Base-by-base conservation (phyloP, 92 coral and sea anemone species). In the Zoanthus sansibaricus region DNA sequence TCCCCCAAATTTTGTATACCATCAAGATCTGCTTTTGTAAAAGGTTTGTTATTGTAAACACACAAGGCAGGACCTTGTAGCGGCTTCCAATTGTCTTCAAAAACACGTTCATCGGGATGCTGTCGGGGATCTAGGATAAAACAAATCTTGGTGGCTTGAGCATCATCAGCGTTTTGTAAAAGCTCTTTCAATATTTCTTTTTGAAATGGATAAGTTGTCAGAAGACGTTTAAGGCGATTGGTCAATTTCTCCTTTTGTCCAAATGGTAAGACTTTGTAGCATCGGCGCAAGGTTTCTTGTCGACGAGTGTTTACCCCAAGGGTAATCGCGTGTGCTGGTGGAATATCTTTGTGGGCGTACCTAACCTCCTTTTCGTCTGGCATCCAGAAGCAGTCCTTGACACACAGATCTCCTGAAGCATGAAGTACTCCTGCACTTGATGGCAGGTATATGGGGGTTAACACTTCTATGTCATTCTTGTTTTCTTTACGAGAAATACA, bases 1-100 rank as follows among this genome's bases (percentile, higher is more conserved):
- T 44, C n/a, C n/a, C n/a, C n/a, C n/a, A n/a, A n/a, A n/a, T n/a
- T n/a, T n/a, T 90, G 91, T 64, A 95, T 95, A 32, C 96, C 98
- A 20, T 10, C 47, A 20, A 95, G 88, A 75, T 95, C 98, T 4
- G 87, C 84, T 18, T 91, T 87, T 18, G 94, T 94, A 69, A 94
- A 94, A 3, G 94, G 95, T 12, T 80, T 90, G 82, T 94, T 82
- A 80, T 92, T 92, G 89, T 91, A 95, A 51, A 95, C 95, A 68
- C 98, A 95, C 69, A 95, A 76, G 5, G 98, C 98, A 45, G 98
- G 98, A 11, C 98, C 98, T 77, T 95, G 98, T 44, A 95, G 86
- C 0, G 94, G 90, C 55, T 87, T 87, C 94, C 96, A 94, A 79
- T 86, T 56, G 14, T 92, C 86, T 72, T 92, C 94, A 89, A 95